Evolutionary conservation across 2,888 invertebrate species (phyloP), one percentile per base, ranked within the genome.

Genomic region (Darwinula stevensoni): DNA sequence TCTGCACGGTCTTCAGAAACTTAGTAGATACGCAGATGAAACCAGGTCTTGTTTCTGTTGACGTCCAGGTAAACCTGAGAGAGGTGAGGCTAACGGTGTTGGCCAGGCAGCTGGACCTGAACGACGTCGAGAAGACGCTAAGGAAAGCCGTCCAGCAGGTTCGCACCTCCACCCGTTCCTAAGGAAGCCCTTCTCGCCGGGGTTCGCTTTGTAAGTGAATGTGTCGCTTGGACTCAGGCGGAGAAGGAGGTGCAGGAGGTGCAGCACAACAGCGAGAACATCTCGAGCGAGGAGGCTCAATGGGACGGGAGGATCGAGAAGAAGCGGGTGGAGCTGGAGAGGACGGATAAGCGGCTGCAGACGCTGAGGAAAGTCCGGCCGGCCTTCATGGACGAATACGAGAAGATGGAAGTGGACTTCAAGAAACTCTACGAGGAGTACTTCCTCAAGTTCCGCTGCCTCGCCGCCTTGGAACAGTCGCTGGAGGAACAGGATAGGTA

Each of bases 281-380:
- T 84, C 4, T 69, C 76, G 15, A 68, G 72, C 5, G 84, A 80
- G 43, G 80, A 86, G 48, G 68, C 73, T 17, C 80, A 69, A 38
- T 57, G 94, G 2, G 84, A 82, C 44, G 65, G 70, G 6, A 88
- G 91, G 57, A 69, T 94, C 35, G 86, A 88, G 47, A 67, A 91
- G 35, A 69, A 82, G 39, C 65, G 65, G 39, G 65, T 69, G 1
- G 97, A 97, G 47, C 58, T 91, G 39, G 78, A 82, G 42, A 59
- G 97, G 32, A 82, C 82, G 39, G 76, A 80, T 49, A 91, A 91
- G 51, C 59, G 97, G 18, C 57, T 94, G 30, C 73, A 76, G 44
- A 82, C 91, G 0, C 58, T 97, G 41, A 78, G 84, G 53, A 86
- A 80, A 62, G 86, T 91, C 38, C 68, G 84, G 31, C 94, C 94